Evolutionary conservation across 2,888 invertebrate species (phyloP), one percentile per base, ranked within the genome.

Genomic region (Pecten maximus): DNA sequence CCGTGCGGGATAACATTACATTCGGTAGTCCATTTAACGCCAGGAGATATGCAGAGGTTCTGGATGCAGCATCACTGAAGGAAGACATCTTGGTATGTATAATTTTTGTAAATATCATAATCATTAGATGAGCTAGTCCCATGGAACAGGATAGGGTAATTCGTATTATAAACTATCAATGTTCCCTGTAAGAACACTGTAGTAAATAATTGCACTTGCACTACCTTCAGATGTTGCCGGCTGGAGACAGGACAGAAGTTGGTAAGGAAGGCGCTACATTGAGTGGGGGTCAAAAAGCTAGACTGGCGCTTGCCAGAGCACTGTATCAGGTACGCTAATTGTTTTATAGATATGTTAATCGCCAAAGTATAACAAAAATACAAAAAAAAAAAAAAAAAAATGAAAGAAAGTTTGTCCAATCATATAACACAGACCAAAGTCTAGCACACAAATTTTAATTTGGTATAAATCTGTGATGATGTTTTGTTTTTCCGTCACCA

Each of bases 271-370:
- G 97, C 8, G 95, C 98, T 91, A 98, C 98, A 0, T 97, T 99
- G 60, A 99, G 99, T 93, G 99, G 99, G 16, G 99, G 99, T 0
- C 99, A 99, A 97, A 98, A 98, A 93, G 98, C 98, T 0, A 97
- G 99, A 93, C 97, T 97, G 12, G 96, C 97, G 4, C 94, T 97
- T 44, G 97, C 97, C 28, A 95, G 97, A 91, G 97, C 97, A 60
- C 95, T 97, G 2, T 99, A 99, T 96, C 99, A 99, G 96, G 98
- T 99, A 95, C 98, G 98, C 96, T 3, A 23, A 10, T 4, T 35
- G 35, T 74, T 28, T 3, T 60, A 23, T 60, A 23, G 60, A 23
- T 60, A 60, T 0, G 6, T 2, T 74, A 23, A 54, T 54, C 23
- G 19, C 23, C 19, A 12, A 44, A 44, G 6, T 44, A 10, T 44